Evolutionary conservation across 2,113 vertebrate genomes (phyloP).

Genomic region (Tringa solitaria): DNA sequence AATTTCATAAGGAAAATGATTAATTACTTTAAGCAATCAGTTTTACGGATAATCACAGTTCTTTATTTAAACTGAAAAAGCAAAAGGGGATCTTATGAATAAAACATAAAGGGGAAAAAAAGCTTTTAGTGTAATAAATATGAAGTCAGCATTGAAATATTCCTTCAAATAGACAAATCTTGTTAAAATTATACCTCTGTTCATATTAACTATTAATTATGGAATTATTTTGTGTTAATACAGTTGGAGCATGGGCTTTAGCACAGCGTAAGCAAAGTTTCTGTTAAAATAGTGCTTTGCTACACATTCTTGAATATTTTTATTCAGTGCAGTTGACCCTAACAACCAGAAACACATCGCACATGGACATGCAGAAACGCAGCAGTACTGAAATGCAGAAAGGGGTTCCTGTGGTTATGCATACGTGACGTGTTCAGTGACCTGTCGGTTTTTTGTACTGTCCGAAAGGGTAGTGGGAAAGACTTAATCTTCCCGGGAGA

Average conservation of each 20-base stretch:
- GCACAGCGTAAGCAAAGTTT: background rate
- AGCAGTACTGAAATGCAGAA: background rate
- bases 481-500: background rate
- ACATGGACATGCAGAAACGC: background rate
- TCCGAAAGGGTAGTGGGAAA: background rate
- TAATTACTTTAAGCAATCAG: constrained; percentile 71
- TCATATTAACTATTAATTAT: constrained; percentile 27
- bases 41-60: constrained; percentile 70
- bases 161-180: constrained; percentile 11
- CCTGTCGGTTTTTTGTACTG: background rate
- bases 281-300: background rate
- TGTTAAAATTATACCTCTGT: constrained; percentile 12
- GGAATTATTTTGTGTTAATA: constrained; percentile 19
- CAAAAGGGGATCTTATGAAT: constrained; percentile 49
- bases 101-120: constrained; percentile 45
- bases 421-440: background rate
- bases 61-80: constrained; percentile 66
- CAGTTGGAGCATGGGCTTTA: background rate
- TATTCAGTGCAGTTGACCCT: background rate
- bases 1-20: constrained; percentile 70
- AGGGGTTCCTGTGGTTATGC: background rate
- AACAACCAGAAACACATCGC: background rate
- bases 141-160: constrained; percentile 33
- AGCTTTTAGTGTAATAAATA: constrained; percentile 24
- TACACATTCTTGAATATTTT: background rate